These are phyloP conservation scores for Amphipyra berbera DNA, from an alignment of 2,888 invertebrate species.

Conservation along the genomic window DNA sequence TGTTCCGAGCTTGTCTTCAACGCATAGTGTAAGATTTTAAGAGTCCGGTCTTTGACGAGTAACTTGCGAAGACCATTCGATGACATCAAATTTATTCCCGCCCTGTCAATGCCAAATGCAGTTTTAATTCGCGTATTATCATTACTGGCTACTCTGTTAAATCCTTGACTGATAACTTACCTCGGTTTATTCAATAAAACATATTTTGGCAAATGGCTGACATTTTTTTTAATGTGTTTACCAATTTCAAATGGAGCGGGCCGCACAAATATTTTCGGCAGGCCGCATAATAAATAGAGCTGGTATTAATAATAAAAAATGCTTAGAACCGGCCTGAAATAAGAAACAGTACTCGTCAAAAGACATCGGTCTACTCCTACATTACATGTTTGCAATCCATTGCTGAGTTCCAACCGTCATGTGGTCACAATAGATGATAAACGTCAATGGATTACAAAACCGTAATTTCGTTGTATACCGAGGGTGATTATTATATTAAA, in stretches of 20 bases:
- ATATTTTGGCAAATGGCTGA: no score
- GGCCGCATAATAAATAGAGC: no score
- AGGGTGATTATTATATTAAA: conserved; percentile 21
- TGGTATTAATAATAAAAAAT: not conserved
- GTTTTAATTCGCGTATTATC: no score
- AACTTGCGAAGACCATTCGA: not conserved
- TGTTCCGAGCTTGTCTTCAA: conserved; percentile 42
- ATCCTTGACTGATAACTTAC: no score
- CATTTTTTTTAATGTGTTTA: no score
- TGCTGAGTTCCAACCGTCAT: conserved; percentile 2
- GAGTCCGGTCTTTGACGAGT: conserved; percentile 16
- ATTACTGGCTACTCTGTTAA: no score
- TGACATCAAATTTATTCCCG: not conserved
- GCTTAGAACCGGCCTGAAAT: not conserved
- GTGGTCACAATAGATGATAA: not conserved
- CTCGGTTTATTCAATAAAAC: no score
- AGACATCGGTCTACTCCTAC: not conserved
- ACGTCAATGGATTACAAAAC: conserved; percentile 11
- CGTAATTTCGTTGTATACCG: conserved; percentile 13
- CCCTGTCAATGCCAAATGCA: not conserved
- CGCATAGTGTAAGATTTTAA: conserved; percentile 24
- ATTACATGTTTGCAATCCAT: conserved; percentile 18
- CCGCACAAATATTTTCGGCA: no score
- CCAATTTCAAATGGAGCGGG: no score
- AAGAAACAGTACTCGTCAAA: conserved; percentile 17